Evolutionary conservation across 2,888 invertebrate genomes (phyloP), one percentile per base, ranked within the genome.

Genomic region (Drosophila mulleri): DNA sequence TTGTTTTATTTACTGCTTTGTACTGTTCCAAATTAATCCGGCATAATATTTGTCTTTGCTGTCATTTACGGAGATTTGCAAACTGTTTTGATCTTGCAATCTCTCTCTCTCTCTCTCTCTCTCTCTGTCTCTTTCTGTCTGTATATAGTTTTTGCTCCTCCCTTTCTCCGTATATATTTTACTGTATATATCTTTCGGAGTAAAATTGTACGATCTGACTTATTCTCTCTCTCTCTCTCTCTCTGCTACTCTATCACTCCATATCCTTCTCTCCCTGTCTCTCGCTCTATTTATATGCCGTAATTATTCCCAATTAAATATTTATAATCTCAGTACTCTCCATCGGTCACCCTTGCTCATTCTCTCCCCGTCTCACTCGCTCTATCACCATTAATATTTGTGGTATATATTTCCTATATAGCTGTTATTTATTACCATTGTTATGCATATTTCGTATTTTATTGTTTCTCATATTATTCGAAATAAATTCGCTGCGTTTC

Each of bases 391-490:
- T 50, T 18, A n/a, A 29, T 5, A 48, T n/a, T 53, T 39, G 23
- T 23, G 37, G 20, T 39, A 23, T 53, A 20, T 53, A 39, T 53
- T 53, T 53, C 53, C 53, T 53, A 53, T 53, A 53, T 53, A 53
- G 39, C 53, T 53, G 53, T 53, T 53, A 53, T 53, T 53, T 53
- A 53, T 53, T 23, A 53, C 37, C 32, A n/a, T 45, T 57, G 23
- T 41, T 29, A 54, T 41, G 39, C 23, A 44, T 29, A n/a, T 23
- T 47, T 26, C 29, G 23, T 47, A 7, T 26, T 59, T 39, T n/a
- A 20, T 50, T 50, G 14, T 35, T 32, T 35, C 50, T 18, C 35
- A 37, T 37, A 53, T 37, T 37, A 37, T 53, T 23, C 41, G 41
- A 41, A 41, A 8, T 41, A 2, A 41, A 41, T 41, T 8, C 41